Evolutionary conservation across 1,140 invertebrate species (phyloP).

Genomic region (Pseudomyrmex flavicornis): DNA sequence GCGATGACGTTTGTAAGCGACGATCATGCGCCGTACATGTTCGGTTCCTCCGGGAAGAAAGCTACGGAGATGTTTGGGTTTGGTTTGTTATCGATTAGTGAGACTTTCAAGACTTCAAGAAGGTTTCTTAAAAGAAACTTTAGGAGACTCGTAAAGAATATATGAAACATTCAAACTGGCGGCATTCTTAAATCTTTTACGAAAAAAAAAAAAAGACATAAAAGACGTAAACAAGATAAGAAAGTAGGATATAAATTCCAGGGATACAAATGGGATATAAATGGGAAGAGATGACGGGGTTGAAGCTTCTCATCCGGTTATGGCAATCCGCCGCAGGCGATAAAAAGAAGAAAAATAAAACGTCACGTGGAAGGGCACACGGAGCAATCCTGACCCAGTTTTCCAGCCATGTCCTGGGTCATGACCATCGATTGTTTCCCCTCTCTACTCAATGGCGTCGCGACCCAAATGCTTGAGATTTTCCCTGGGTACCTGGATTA

Average conservation of each 20-base stretch:
- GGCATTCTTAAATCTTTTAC: neutral
- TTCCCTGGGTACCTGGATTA: constrained; percentile 44
- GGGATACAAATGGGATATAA: neutral
- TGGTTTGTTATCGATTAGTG: neutral
- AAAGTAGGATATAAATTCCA: neutral
- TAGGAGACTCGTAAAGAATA: neutral
- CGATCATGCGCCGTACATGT: neutral
- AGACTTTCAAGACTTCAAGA: neutral
- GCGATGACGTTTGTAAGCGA: constrained; percentile 4
- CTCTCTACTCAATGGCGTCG: constrained; percentile 66
- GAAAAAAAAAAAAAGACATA: too few species aligned
- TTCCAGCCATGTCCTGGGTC: constrained; percentile 68
- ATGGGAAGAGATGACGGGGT: neutral
- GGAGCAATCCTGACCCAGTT: constrained; percentile 72
- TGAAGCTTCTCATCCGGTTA: neutral
- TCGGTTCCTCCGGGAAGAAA: neutral
- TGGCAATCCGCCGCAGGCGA: constrained; percentile 2
- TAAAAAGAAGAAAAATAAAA: constrained; percentile 52
- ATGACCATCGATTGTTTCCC: constrained; percentile 74
- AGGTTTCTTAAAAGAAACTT: neutral
- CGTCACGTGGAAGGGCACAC: constrained; percentile 57
- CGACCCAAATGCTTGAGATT: constrained; percentile 67
- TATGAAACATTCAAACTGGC: too few species aligned
- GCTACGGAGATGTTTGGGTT: neutral
- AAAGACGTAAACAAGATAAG: too few species aligned